phyloP scores from a whole-genome alignment of 2,888 invertebrate genomes.

The Noctuana brunneofusca region DNA sequence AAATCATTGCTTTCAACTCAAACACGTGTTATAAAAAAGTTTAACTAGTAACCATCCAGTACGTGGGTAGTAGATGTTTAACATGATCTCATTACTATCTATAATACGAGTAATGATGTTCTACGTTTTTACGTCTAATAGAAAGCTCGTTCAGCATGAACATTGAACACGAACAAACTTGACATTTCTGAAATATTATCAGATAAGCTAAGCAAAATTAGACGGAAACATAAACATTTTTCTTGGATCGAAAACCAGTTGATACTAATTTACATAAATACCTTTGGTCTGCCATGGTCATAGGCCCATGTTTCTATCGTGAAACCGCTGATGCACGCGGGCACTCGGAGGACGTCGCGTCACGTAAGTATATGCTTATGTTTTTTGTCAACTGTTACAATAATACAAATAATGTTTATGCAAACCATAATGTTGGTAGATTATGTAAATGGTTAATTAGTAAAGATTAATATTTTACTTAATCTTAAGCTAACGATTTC shows the following conservation, averaged over 20 bases:
- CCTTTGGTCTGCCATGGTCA: not conserved
- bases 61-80: too few relatives aligned
- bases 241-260: constrained; percentile 13
- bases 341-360: not conserved
- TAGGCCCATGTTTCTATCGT: not conserved
- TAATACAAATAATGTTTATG: not conserved
- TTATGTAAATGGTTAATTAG: too few relatives aligned
- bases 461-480: too few relatives aligned
- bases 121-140: too few relatives aligned
- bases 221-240: constrained; percentile 22
- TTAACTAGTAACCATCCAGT: too few relatives aligned
- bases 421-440: too few relatives aligned
- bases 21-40: not conserved
- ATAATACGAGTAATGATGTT: too few relatives aligned
- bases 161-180: constrained; percentile 1
- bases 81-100: too few relatives aligned
- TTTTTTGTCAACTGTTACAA: not conserved
- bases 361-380: not conserved
- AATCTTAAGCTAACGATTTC: too few relatives aligned
- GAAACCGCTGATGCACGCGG: constrained; percentile 9
- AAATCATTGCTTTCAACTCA: constrained; percentile 15
- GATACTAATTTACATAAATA: constrained; percentile 28
- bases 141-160: not conserved
- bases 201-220: not conserved
- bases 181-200: not conserved